Base-by-base conservation (phyloP, 2,888 invertebrate genomes). In the Hypomecis atomaria region DNA sequence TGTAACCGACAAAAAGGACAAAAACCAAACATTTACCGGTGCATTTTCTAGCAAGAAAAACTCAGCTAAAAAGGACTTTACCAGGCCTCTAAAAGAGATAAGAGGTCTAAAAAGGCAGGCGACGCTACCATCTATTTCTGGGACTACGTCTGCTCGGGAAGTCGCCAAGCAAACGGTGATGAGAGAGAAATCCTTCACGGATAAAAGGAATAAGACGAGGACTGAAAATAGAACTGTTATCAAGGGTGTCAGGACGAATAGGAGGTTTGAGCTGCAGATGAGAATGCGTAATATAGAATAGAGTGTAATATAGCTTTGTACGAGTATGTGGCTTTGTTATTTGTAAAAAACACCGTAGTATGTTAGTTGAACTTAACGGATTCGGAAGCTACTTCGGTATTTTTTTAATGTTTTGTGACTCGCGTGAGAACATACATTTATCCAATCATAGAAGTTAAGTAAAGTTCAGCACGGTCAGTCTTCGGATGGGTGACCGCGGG, bases 221-320 rank as follows among this genome's bases (percentile, higher is more conserved):
- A 86, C 83, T 13, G 87, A 92, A 59, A 90, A 82, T 50, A 88
- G 94, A 54, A 88, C 88, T 0, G 78, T 92, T 5, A 88, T 96
- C 0, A 94, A 94, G 67, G 96, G 96, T 0, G 96, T 96, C 0
- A 88, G 96, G 43, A 94, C 95, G 0, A 96, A 96, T 82, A 90
- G 95, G 44, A 89, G 96, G 48, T 96, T 96, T 73, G 95, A 96
- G 60, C 81, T 96, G 59, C 94, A 95, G 75, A 96, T 96, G 96
- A 90, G 94, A 72, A 91, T 94, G 83, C 93, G 95, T 33, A 94
- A 94, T 70, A 73, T 93, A 10, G 80, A 84, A 2, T 71, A 77
- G 59, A 77, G 59, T 42, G 3, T 36, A 40, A 0, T 5, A 5
- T 10, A 0, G 5, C 33, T 47, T 9, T 33, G 10, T 23, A 44